A percentile compares a stretch with the other conserved stretches of the same genome.
phyloP scores from a whole-genome alignment of 2,888 invertebrate genomes.

The Tetramorium bicarinatum region DNA sequence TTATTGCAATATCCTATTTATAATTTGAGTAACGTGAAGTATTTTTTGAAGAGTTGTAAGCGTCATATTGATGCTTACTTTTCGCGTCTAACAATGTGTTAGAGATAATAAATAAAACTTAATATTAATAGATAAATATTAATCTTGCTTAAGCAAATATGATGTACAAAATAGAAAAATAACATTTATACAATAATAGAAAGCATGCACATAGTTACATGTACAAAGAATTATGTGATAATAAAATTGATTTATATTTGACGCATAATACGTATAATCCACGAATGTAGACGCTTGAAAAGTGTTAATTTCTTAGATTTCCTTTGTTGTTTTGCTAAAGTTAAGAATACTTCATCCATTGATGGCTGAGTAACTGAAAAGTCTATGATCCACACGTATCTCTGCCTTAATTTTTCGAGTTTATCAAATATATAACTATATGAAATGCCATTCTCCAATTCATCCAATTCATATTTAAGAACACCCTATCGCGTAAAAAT shows the following conservation, averaged over 20 bases:
- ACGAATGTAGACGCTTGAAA: not conserved
- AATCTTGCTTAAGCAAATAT: not conserved
- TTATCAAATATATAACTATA: slow-evolving; percentile 58
- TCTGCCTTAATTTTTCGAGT: slow-evolving; percentile 61
- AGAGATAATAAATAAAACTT: not conserved
- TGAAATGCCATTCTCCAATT: slow-evolving; percentile 59
- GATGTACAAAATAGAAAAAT: not conserved
- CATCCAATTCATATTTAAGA: slow-evolving; percentile 65
- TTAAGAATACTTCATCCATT: slow-evolving; percentile 67
- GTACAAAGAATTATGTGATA: slow-evolving; percentile 1
- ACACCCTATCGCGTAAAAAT: slow-evolving; percentile 56
- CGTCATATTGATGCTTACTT: too few relatives aligned
- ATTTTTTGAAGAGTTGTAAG: too few relatives aligned
- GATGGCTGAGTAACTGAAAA: slow-evolving; percentile 69
- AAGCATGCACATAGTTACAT: not conserved
- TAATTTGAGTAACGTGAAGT: too few relatives aligned
- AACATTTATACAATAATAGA: slow-evolving; percentile 7
- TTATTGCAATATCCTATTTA: too few relatives aligned
- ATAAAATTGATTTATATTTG: slow-evolving; percentile 19
- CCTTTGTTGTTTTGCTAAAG: slow-evolving; percentile 3
- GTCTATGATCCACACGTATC: slow-evolving; percentile 61
- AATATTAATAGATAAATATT: not conserved
- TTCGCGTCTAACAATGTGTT: too few relatives aligned
- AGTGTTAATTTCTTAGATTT: slow-evolving; percentile 2
- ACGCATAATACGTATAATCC: not conserved